Evolutionary conservation across 1,140 invertebrate genomes (phyloP), one percentile per base, ranked within the genome.

Genomic region (Panagrolaimus sp.): DNA sequence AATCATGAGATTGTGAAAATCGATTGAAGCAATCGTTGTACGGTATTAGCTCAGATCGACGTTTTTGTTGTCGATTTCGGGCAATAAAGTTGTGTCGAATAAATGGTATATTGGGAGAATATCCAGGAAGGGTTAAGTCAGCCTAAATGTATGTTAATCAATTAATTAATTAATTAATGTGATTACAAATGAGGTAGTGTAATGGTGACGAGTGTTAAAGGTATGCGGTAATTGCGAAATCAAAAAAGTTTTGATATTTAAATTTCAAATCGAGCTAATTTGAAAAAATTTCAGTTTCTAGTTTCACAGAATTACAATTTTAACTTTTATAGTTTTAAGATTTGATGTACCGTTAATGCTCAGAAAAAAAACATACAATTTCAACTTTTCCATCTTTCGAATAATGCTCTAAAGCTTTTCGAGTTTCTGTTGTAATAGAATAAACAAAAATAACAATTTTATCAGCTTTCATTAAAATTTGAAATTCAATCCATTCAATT

Each of bases 21-120:
- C 92, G 90, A 84, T 96, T 96, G 5, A 96, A 86, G 79, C 93
- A 96, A 82, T 96, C 93, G 84, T 96, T 96, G 86, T 96, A 96
- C 0, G 93, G 92, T 74, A 96, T 93, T 45, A 96, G 86, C 83
- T 96, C 93, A 83, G 95, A 93, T 79, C 95, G 91, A 11, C 93
- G 85, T 82, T 96, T 96, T 83, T 93, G 78, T 91, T 93, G 89
- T 11, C 89, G 78, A 73, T 88, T 85, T 72, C 86, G 83, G 53
- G 79, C 76, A 13, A 86, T 82, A 63, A 85, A 83, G 5, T 72
- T 67, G 43, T 74, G 73, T 48, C 75, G 68, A 46, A n/a, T 38
- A 9, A 27, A 42, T 0, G 91, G 91, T 8, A 91, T 87, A 79
- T 95, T 96, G 0, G 92, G 92, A 78, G 92, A 91, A 0, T 91